Conservation (phyloP, 2,113 vertebrate genomes). For the Colossoma macropomum region DNA sequence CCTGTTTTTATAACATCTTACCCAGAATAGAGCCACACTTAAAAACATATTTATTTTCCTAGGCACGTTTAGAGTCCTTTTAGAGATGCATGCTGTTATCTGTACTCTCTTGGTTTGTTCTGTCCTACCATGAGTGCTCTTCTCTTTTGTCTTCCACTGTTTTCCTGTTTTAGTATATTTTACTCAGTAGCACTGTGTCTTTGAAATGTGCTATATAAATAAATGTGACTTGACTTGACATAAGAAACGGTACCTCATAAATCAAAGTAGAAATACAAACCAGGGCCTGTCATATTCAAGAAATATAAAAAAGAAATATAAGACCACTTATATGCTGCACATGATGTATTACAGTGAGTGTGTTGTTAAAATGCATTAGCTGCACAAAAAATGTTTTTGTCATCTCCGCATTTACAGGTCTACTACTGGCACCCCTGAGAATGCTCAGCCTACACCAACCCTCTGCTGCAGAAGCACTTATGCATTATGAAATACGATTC, state of each 20-base stretch:
- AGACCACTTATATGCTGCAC: not conserved
- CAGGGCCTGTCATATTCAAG: not conserved
- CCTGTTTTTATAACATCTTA: too few species aligned
- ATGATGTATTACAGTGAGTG: not conserved
- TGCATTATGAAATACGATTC: not conserved
- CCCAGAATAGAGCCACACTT: too few species aligned
- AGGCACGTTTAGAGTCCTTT: too few species aligned
- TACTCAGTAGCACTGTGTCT: too few species aligned
- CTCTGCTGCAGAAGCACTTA: not conserved
- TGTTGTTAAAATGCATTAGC: not conserved
- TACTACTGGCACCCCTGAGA: not conserved
- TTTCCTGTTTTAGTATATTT: too few species aligned
- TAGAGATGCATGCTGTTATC: too few species aligned
- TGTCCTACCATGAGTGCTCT: too few species aligned
- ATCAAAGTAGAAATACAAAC: constrained; percentile 26
- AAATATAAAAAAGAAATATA: not conserved
- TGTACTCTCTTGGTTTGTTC: too few species aligned
- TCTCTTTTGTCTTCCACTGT: too few species aligned
- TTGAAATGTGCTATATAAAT: too few species aligned
- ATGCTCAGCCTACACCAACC: not conserved
- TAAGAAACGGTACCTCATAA: constrained; percentile 8
- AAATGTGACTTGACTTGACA: too few species aligned
- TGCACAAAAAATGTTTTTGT: not conserved
- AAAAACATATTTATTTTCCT: too few species aligned
- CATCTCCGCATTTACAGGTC: not conserved